Percentiles rank a stretch among this genome's conserved stretches.
Evolutionary conservation across 2,797 vertebrate genomes (phyloP).

Genomic region (Erpetoichthys calabaricus): DNA sequence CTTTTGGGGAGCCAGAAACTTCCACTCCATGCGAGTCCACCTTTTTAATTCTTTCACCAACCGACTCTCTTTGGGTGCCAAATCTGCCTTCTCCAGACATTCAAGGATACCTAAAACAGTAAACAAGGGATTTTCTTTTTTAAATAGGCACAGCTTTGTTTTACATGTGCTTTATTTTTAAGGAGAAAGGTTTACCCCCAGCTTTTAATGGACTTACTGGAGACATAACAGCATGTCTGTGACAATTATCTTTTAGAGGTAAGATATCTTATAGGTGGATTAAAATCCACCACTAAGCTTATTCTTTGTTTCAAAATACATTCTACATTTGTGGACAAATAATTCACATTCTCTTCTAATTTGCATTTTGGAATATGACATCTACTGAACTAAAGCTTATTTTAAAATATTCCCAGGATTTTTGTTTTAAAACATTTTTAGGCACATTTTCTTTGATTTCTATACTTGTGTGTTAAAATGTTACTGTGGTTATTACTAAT

Average conservation of each 20-base stretch:
- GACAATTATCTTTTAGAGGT: slow-evolving; percentile 13
- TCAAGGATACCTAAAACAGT: background rate
- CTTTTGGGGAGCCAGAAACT: slow-evolving; percentile 1
- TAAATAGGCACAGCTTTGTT: background rate
- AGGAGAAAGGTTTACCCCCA: background rate
- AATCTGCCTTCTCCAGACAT: slow-evolving; percentile 1
- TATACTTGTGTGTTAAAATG: too few species aligned
- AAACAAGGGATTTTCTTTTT: background rate
- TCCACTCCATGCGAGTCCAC: background rate
- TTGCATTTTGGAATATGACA: too few species aligned
- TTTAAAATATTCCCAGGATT: too few species aligned
- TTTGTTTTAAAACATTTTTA: too few species aligned
- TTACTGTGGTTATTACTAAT: too few species aligned
- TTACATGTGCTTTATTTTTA: background rate
- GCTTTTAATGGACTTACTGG: background rate
- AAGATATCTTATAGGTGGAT: slow-evolving; percentile 1
- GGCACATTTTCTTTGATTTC: too few species aligned
- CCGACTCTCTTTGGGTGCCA: slow-evolving; percentile 9
- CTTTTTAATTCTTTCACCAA: slow-evolving; percentile 10
- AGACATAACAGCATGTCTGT: background rate
- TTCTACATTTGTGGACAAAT: too few species aligned
- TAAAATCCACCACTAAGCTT: too few species aligned
- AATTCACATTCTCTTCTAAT: too few species aligned
- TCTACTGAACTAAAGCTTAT: too few species aligned
- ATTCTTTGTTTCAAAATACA: too few species aligned